These are phyloP conservation scores for Crocuta crocuta DNA, from an alignment of 2,113 vertebrate genomes.

Conservation along the genomic window DNA sequence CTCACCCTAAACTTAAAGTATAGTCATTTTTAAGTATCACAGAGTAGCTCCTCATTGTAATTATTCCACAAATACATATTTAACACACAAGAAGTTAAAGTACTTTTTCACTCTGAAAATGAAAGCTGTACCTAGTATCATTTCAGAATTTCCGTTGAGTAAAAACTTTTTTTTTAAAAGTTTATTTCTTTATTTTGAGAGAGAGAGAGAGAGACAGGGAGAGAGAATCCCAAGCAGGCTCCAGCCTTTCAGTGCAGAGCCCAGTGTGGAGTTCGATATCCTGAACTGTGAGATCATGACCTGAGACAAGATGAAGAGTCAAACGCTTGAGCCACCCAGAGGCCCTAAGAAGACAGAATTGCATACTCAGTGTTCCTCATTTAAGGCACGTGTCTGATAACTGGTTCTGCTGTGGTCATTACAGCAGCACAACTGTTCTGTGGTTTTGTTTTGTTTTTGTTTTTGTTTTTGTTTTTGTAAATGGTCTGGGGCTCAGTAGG, in stretches of 20 bases:
- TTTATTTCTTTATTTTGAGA: too few relatives aligned
- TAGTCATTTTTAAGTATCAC: background rate
- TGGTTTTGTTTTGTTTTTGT: too few relatives aligned
- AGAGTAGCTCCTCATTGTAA: background rate
- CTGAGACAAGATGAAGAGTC: too few relatives aligned
- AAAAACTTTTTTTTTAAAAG: too few relatives aligned
- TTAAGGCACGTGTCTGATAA: background rate
- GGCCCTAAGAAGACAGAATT: background rate
- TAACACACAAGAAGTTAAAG: background rate
- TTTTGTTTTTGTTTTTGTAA: background rate
- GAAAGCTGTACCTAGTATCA: background rate
- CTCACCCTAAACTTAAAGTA: background rate
- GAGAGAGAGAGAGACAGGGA: too few relatives aligned
- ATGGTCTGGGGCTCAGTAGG: background rate
- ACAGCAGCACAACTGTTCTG: background rate
- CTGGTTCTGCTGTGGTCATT: background rate
- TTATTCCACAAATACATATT: background rate
- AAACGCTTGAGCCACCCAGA: too few relatives aligned
- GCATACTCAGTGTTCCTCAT: background rate
- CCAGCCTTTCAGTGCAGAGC: too few relatives aligned
- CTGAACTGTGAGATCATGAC: too few relatives aligned
- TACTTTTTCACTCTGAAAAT: constrained; percentile 9
- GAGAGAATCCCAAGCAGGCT: too few relatives aligned
- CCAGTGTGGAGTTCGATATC: too few relatives aligned
- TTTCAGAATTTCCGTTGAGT: background rate